phyloP scores from a whole-genome alignment of 2,888 invertebrate genomes.

The Netelia virgata region DNA sequence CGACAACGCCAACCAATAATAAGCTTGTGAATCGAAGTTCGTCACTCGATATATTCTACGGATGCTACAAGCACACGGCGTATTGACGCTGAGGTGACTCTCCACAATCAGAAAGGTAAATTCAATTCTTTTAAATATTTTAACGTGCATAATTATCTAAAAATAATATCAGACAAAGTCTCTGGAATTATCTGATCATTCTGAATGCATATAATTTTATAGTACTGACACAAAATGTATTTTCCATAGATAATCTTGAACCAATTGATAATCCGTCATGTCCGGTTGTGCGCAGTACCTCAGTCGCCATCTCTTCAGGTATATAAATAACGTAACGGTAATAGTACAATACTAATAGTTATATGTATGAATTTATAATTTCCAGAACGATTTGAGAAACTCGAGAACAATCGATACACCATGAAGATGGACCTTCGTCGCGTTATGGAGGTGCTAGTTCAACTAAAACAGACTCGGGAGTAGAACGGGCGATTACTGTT shows the following conservation, averaged over 20 bases:
- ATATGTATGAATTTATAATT: slow-evolving; percentile 47
- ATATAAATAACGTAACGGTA: slow-evolving; percentile 28
- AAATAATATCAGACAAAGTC: too few relatives aligned
- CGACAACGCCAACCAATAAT: too few relatives aligned
- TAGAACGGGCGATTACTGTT: slow-evolving; percentile 34
- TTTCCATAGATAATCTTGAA: slow-evolving; percentile 40
- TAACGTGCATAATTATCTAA: too few relatives aligned
- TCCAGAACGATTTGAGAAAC: slow-evolving; percentile 40
- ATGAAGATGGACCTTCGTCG: slow-evolving; percentile 42
- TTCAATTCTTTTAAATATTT: too few relatives aligned
- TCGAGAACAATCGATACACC: slow-evolving; percentile 33
- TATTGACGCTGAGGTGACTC: too few relatives aligned
- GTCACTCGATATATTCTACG: too few relatives aligned
- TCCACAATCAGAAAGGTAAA: too few relatives aligned
- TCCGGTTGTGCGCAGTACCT: slow-evolving; percentile 38
- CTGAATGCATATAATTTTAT: slow-evolving; percentile 17
- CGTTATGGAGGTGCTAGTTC: slow-evolving; percentile 34
- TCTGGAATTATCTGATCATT: too few relatives aligned
- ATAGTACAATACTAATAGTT: slow-evolving; percentile 41
- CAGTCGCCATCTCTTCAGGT: slow-evolving; percentile 21
- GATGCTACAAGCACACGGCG: too few relatives aligned
- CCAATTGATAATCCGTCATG: slow-evolving; percentile 36
- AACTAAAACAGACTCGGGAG: slow-evolving; percentile 23
- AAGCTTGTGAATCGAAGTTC: too few relatives aligned
- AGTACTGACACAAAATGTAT: slow-evolving; percentile 44